phyloP scores from a whole-genome alignment of 1,140 invertebrate species.

The Trichonephila clavipes region DNA sequence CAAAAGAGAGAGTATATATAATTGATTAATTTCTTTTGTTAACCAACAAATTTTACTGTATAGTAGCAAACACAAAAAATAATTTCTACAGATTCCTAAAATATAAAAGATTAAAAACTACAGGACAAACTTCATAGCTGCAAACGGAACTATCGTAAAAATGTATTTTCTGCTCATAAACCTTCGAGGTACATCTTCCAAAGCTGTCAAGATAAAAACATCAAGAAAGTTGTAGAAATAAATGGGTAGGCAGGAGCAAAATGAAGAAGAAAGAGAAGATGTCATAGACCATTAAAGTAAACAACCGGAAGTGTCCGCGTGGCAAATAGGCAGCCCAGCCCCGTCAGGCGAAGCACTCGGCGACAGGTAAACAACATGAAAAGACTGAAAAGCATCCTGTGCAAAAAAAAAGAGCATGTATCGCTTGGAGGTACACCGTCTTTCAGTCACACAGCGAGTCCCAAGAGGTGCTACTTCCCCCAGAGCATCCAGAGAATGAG shows the following conservation, averaged over 20 bases:
- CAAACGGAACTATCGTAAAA: too few relatives aligned
- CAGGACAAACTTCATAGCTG: too few relatives aligned
- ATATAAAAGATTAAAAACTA: too few relatives aligned
- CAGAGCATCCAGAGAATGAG: neutral
- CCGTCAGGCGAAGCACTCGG: neutral
- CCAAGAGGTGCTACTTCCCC: neutral
- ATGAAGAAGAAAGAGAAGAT: neutral
- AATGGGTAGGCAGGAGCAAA: neutral
- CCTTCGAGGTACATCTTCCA: too few relatives aligned
- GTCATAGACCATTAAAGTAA: constrained; percentile 9
- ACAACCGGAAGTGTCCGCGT: constrained; percentile 29
- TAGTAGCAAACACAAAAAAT: too few relatives aligned
- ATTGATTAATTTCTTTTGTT: too few relatives aligned
- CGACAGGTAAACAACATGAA: neutral
- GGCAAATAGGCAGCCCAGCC: neutral
- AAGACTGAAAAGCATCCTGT: neutral
- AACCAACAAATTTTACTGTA: too few relatives aligned
- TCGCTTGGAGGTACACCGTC: neutral
- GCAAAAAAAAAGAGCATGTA: neutral
- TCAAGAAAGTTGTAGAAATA: too few relatives aligned
- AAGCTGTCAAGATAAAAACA: too few relatives aligned
- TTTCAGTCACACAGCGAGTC: neutral
- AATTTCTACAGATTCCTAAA: too few relatives aligned
- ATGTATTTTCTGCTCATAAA: too few relatives aligned
- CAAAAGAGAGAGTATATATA: too few relatives aligned